phyloP scores from a whole-genome alignment of 1,140 invertebrate genomes.

The Drosophila parvula region DNA sequence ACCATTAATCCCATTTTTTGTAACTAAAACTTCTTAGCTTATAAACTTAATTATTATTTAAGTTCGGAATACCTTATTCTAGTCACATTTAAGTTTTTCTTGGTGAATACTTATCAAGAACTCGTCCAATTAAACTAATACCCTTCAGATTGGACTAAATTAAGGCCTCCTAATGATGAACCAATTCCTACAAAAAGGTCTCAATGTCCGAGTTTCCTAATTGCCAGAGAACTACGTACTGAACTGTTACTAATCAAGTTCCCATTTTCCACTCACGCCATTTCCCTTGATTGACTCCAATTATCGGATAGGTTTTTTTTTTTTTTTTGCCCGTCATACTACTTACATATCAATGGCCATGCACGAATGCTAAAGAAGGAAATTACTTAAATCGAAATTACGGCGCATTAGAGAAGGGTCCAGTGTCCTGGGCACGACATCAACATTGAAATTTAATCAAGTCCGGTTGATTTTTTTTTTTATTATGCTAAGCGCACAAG shows the following conservation, averaged over 20 bases:
- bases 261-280: constrained; percentile 15
- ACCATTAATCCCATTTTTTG: no score
- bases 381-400: constrained; percentile 79
- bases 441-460: constrained; percentile 80
- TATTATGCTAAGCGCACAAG: constrained; percentile 80
- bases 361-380: constrained; percentile 66
- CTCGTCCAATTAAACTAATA: constrained; percentile 2
- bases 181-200: background rate
- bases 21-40: background rate
- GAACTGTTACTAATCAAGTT: constrained; percentile 47
- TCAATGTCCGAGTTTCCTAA: constrained; percentile 17
- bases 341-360: constrained; percentile 28
- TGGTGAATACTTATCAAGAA: background rate
- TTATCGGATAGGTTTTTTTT: constrained; percentile 54
- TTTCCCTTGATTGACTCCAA: constrained; percentile 69
- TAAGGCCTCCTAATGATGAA: constrained; percentile 1
- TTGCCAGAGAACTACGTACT: constrained; percentile 14
- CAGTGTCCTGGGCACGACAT: constrained; percentile 46
- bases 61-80: background rate
- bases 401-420: constrained; percentile 65
- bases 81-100: no score
- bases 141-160: background rate
- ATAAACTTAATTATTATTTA: background rate
- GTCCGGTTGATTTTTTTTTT: constrained; percentile 72
- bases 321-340: constrained; percentile 47